These are phyloP conservation scores for Helobdella robusta DNA, from an alignment of 2,888 invertebrate genomes.

Conservation along the genomic window DNA sequence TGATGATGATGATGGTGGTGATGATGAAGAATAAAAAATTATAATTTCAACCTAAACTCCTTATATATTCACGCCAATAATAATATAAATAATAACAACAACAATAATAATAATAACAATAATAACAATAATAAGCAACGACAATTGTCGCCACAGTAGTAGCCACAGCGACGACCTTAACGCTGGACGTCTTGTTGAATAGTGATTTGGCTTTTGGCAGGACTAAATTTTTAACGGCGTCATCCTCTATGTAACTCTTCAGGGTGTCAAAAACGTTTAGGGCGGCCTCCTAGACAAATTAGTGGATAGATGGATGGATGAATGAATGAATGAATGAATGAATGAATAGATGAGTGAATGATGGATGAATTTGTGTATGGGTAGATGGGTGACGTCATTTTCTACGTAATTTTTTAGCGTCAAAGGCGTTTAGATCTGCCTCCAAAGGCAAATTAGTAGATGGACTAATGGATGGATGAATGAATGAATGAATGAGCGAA, in stretches of 20 bases:
- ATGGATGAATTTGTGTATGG: not conserved
- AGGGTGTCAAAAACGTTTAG: slow-evolving; percentile 76
- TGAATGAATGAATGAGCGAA: slow-evolving; percentile 57
- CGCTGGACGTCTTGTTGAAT: slow-evolving; percentile 55
- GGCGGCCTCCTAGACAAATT: slow-evolving; percentile 65
- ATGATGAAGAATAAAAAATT: not conserved
- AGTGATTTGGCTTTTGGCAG: slow-evolving; percentile 67
- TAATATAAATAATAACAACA: too few species aligned
- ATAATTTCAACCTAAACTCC: not conserved
- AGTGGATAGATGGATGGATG: not conserved
- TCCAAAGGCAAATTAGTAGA: slow-evolving; percentile 56
- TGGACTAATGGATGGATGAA: not conserved
- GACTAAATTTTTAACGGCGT: slow-evolving; percentile 67
- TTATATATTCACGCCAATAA: not conserved
- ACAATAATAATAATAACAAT: too few species aligned
- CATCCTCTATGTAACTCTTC: slow-evolving; percentile 72
- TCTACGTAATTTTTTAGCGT: slow-evolving; percentile 74
- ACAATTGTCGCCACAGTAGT: too few species aligned
- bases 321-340: not conserved
- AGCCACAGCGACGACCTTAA: too few species aligned
- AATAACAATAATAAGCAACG: too few species aligned
- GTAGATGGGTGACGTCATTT: slow-evolving; percentile 56
- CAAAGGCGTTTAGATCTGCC: slow-evolving; percentile 75
- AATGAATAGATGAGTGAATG: not conserved
- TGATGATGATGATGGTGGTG: too few species aligned